These are phyloP conservation scores for Acanthiza pusilla DNA, from an alignment of 2,797 vertebrate genomes.

Conservation along the genomic window DNA sequence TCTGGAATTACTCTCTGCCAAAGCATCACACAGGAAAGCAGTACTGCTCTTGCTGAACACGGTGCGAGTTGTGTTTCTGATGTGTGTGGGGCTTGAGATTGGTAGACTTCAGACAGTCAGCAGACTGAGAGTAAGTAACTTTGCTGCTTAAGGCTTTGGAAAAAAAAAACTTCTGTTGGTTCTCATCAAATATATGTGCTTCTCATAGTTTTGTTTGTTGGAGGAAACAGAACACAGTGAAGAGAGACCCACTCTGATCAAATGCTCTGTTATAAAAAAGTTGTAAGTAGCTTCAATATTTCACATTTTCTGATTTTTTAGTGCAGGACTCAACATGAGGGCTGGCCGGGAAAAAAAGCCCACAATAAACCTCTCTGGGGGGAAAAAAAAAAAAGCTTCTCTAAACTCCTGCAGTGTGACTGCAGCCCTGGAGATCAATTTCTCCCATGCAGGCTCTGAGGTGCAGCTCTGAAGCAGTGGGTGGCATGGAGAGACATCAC, in stretches of 20 bases:
- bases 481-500: not conserved
- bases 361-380: not conserved
- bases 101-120: not conserved
- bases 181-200: not conserved
- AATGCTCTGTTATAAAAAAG: not conserved
- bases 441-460: not conserved
- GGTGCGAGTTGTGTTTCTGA: not conserved
- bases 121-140: not conserved
- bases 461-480: not conserved
- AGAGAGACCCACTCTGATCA: not conserved
- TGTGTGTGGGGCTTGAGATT: not conserved
- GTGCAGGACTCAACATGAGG: not conserved
- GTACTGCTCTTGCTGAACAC: not conserved
- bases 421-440: not conserved
- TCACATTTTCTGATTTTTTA: not conserved
- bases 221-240: not conserved
- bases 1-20: not conserved
- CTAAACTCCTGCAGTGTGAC: not conserved
- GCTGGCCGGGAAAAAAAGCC: fast-evolving
- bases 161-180: not conserved
- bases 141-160: not conserved
- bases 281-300: not conserved
- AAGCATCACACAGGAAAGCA: not conserved
- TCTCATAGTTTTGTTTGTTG: not conserved
- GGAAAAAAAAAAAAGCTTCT: not conserved